These are phyloP conservation scores for Ageneiosus marmoratus DNA, from an alignment of 2,113 vertebrate species.

Conservation along the genomic window DNA sequence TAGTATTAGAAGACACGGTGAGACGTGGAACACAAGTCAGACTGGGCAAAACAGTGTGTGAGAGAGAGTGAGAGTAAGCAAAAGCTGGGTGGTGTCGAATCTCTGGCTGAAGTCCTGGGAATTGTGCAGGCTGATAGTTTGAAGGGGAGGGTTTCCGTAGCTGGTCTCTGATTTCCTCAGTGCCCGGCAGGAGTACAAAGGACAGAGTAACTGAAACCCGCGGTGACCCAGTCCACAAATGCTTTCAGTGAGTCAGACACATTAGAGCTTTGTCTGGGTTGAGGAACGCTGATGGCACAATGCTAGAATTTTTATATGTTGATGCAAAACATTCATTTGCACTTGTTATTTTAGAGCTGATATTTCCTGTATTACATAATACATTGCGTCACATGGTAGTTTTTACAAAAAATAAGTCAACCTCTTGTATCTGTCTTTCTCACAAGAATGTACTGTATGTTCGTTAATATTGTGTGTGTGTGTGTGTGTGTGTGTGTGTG, in stretches of 20 bases:
- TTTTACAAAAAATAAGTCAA: neutral
- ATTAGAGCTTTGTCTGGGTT: constrained; percentile 2
- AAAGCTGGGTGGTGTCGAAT: constrained; percentile 11
- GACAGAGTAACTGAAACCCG: neutral
- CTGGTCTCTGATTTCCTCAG: constrained; percentile 4
- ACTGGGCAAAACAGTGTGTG: neutral
- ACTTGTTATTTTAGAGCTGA: neutral
- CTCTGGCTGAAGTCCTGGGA: neutral
- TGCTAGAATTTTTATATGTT: neutral
- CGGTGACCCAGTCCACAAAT: neutral
- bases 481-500: constrained; percentile 24
- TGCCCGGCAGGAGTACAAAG: neutral
- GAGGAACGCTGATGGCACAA: neutral
- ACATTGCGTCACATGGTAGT: neutral
- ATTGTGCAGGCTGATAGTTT: neutral
- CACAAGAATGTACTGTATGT: too few species aligned
- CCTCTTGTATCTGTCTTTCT: too few species aligned
- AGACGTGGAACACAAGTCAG: neutral
- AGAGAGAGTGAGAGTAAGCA: neutral
- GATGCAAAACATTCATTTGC: neutral
- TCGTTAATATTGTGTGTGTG: constrained; percentile 6
- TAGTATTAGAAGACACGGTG: neutral
- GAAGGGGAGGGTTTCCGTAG: neutral
- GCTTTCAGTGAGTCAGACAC: neutral
- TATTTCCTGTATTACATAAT: neutral